These are phyloP conservation scores for Suricata suricatta DNA, from an alignment of 2,113 vertebrate species.

Conservation along the genomic window DNA sequence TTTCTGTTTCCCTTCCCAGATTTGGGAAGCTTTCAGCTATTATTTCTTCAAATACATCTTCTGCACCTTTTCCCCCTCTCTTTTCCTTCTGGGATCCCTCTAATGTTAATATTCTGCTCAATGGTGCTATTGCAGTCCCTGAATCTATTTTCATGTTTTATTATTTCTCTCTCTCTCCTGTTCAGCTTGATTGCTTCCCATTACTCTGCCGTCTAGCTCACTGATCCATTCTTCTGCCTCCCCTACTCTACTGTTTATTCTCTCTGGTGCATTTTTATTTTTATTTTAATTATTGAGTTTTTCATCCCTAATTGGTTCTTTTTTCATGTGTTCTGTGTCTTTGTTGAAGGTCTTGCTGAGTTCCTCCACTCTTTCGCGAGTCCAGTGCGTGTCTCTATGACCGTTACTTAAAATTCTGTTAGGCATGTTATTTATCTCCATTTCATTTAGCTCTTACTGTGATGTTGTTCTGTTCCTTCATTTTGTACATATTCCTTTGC, in stretches of 20 bases:
- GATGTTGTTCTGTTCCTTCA: not conserved
- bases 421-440: not conserved
- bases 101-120: not conserved
- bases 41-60: not conserved
- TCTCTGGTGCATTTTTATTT: too few species aligned
- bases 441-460: not conserved
- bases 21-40: not conserved
- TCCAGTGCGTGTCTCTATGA: not conserved
- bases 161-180: too few species aligned
- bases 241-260: too few species aligned
- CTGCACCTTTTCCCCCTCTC: not conserved
- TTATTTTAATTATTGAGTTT: too few species aligned
- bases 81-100: not conserved
- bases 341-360: too few species aligned
- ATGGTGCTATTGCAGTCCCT: not conserved
- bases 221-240: too few species aligned
- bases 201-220: too few species aligned
- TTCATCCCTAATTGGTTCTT: too few species aligned
- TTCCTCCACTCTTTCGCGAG: not conserved
- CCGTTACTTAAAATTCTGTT: not conserved
- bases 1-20: not conserved
- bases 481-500: not conserved
- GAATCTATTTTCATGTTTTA: too few species aligned
- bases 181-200: too few species aligned
- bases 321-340: too few species aligned